These are phyloP conservation scores for Ichneumoninae sp. DNA, from an alignment of 2,888 invertebrate species.

Conservation along the genomic window DNA sequence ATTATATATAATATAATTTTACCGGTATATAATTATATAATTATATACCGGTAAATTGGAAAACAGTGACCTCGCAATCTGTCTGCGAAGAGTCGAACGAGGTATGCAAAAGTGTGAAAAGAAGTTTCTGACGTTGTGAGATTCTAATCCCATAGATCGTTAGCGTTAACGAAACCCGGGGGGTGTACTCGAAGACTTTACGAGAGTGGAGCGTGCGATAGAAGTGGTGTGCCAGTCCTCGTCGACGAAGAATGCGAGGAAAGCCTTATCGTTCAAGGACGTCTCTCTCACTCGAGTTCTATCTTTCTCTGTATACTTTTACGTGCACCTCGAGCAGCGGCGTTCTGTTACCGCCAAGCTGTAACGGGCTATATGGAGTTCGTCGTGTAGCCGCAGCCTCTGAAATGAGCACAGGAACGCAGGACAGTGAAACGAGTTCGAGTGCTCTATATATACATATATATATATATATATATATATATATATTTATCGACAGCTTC, in stretches of 20 bases:
- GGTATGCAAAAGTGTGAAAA: neutral
- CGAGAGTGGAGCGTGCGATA: slow-evolving; percentile 31
- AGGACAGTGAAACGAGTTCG: slow-evolving; percentile 45
- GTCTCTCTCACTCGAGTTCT: slow-evolving; percentile 67
- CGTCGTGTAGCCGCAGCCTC: slow-evolving; percentile 2
- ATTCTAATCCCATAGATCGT: slow-evolving; percentile 24
- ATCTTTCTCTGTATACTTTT: slow-evolving; percentile 25
- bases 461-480: neutral
- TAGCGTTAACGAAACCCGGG: neutral
- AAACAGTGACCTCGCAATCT: neutral
- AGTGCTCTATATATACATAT: slow-evolving; percentile 9
- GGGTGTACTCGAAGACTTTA: slow-evolving; percentile 10
- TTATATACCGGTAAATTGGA: no score
- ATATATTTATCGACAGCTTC: slow-evolving; percentile 14
- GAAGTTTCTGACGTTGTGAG: slow-evolving; percentile 12
- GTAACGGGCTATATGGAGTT: slow-evolving; percentile 33
- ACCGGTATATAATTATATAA: no score
- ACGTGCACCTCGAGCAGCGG: slow-evolving; percentile 24
- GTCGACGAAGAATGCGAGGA: slow-evolving; percentile 70
- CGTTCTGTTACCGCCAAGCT: slow-evolving; percentile 31
- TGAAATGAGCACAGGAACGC: slow-evolving; percentile 5
- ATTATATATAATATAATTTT: no score
- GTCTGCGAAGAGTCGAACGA: neutral
- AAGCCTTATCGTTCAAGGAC: slow-evolving; percentile 79
- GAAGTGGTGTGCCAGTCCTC: slow-evolving; percentile 12